Conservation (phyloP, 2,888 invertebrate genomes). For the Beris chalybata region DNA sequence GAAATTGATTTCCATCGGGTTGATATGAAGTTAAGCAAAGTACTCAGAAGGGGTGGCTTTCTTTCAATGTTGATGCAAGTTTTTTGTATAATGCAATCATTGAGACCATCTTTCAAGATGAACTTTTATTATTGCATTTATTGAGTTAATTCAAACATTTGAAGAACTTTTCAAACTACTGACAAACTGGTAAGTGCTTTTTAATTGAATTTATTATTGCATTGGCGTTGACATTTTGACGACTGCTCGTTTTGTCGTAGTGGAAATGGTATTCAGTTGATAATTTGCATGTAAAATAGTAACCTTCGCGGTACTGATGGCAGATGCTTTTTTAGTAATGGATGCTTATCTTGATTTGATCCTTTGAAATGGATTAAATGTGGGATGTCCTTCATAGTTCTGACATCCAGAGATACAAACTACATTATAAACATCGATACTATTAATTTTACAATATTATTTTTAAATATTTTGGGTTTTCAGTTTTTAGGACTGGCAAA, state of each 20-base stretch:
- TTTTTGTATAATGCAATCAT: constrained; percentile 8
- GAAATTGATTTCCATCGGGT: neutral
- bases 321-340: too few relatives aligned
- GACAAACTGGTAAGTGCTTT: constrained; percentile 29
- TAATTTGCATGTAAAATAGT: neutral
- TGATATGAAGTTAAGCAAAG: neutral
- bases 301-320: neutral
- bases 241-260: neutral
- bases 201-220: constrained; percentile 32
- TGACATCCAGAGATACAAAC: too few relatives aligned
- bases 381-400: too few relatives aligned
- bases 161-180: constrained; percentile 24
- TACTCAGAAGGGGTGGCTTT: neutral
- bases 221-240: constrained; percentile 23
- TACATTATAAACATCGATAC: too few relatives aligned
- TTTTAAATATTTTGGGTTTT: too few relatives aligned
- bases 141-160: constrained; percentile 35
- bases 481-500: too few relatives aligned
- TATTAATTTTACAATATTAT: too few relatives aligned
- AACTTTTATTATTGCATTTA: constrained; percentile 34
- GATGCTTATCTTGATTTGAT: too few relatives aligned
- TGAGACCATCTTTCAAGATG: constrained; percentile 13
- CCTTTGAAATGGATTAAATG: too few relatives aligned
- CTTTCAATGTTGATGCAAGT: constrained; percentile 3
- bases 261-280: neutral